These are phyloP conservation scores for Euphysa ruthae DNA, from an alignment of 30 jellyfish, hydroid and myxozoan species.

Conservation along the genomic window DNA sequence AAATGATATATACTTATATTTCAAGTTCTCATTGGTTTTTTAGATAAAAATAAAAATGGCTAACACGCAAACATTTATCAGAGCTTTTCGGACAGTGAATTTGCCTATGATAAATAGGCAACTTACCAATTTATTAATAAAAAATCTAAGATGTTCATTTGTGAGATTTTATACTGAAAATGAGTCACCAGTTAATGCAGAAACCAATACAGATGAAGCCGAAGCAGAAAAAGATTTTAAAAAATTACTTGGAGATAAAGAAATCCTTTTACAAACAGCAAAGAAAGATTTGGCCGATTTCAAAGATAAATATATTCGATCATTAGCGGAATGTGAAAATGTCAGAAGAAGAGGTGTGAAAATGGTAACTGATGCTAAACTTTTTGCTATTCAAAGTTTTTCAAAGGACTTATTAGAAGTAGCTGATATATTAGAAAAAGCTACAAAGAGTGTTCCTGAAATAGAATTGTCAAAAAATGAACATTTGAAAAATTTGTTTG, in stretches of 20 bases:
- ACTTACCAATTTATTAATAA: no score
- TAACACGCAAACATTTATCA: no score
- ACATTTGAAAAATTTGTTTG: conserved; percentile 49
- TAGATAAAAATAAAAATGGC: no score
- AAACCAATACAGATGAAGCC: neutral
- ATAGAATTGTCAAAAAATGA: conserved; percentile 43
- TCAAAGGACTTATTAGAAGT: conserved; percentile 83
- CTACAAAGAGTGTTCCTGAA: conserved; percentile 69
- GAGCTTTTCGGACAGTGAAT: no score
- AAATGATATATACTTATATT: no score
- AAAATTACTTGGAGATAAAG: neutral
- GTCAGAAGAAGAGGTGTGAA: conserved; percentile 51
- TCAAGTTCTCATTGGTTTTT: no score
- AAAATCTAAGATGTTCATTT: no score
- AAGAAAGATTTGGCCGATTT: conserved; percentile 34
- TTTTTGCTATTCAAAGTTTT: conserved; percentile 69
- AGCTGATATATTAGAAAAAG: conserved; percentile 90
- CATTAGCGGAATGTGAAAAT: conserved; percentile 87
- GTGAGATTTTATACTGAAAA: neutral
- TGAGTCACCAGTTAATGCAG: neutral
- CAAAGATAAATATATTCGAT: conserved; percentile 77
- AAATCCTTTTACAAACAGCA: neutral
- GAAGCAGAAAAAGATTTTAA: neutral
- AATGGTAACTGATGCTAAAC: conserved; percentile 65
- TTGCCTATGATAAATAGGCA: no score